These are phyloP conservation scores for Germaria angustata DNA, from an alignment of 2,888 invertebrate genomes.

Conservation along the genomic window DNA sequence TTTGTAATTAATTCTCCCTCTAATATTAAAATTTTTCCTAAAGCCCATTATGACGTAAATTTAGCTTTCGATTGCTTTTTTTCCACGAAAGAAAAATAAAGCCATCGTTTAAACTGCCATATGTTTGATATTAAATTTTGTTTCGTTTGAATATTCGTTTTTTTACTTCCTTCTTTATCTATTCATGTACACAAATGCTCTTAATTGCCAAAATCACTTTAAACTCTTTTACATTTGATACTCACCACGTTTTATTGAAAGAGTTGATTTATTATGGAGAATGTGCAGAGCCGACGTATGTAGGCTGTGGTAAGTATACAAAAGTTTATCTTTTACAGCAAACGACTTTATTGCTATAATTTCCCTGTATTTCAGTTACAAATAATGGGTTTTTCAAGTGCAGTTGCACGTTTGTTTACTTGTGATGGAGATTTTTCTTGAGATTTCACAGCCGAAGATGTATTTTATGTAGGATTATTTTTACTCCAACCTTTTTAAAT, in stretches of 20 bases:
- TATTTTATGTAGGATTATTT: too few species aligned
- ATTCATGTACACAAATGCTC: background rate
- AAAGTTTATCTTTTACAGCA: background rate
- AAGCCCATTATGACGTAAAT: slow-evolving; percentile 36
- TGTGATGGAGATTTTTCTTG: too few species aligned
- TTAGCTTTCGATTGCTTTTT: too few species aligned
- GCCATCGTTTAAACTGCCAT: slow-evolving; percentile 23
- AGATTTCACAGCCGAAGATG: too few species aligned
- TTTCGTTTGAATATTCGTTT: background rate
- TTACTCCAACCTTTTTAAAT: too few species aligned
- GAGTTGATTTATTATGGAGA: slow-evolving; percentile 7
- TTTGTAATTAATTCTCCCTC: background rate
- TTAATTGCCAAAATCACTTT: background rate
- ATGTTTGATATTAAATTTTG: slow-evolving; percentile 43
- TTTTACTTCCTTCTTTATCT: slow-evolving; percentile 7
- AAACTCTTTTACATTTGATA: background rate
- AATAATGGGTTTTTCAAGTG: background rate
- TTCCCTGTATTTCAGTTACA: background rate
- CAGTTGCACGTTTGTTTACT: background rate
- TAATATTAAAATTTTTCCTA: background rate
- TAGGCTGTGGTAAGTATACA: too few species aligned
- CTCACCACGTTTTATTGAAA: background rate
- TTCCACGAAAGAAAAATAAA: background rate
- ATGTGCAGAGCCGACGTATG: background rate
- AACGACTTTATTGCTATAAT: background rate